Base-by-base conservation (phyloP, 2,113 vertebrate genomes). In the Oreocharis arfaki region DNA sequence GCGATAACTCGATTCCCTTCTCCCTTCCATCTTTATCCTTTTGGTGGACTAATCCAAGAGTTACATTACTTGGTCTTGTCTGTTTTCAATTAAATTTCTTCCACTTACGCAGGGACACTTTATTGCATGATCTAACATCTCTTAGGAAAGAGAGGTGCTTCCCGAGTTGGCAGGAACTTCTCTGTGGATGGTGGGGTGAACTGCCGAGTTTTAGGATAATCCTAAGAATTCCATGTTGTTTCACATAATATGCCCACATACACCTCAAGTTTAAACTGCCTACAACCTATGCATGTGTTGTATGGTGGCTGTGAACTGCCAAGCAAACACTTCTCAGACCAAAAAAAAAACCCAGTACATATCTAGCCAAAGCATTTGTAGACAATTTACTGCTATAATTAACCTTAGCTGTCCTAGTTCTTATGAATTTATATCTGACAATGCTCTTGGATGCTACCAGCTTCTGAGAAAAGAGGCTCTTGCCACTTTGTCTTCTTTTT, bases 351-450 rank as follows among this genome's bases (percentile, higher is more conserved):
- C 47, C 69, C 7, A 2, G n/a, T 83, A 37, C 22, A 13, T 86
- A 92, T 89, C 87, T 93, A 89, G 37, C 76, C 39, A 83, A 82
- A 57, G 42, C 35, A 19, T 79, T 95, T 92, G 73, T 67, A 94
- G 87, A 85, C 30, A 80, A 47, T 89, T 95, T 60, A 79, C n/a
- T 75, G 32, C 60, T 88, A 5, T 91, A 84, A 93, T 95, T 93
- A 95, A 95, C 84, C 71, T 88, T 96, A 81, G 55, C 79, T 95
- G 74, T 90, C 91, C 74, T 90, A 47, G 37, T 39, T 94, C 59
- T 87, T 75, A 65, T 84, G 80, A 95, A 82, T 33, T 93, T 96
- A 10, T 64, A 85, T 90, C 88, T 81, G 39, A 92, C 47, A 88
- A 13, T 87, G 57, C 44, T 92, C 80, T 93, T 95, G 64, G 41